Evolutionary conservation across 2,113 vertebrate species (phyloP).

Genomic region (Azemiops feae): DNA sequence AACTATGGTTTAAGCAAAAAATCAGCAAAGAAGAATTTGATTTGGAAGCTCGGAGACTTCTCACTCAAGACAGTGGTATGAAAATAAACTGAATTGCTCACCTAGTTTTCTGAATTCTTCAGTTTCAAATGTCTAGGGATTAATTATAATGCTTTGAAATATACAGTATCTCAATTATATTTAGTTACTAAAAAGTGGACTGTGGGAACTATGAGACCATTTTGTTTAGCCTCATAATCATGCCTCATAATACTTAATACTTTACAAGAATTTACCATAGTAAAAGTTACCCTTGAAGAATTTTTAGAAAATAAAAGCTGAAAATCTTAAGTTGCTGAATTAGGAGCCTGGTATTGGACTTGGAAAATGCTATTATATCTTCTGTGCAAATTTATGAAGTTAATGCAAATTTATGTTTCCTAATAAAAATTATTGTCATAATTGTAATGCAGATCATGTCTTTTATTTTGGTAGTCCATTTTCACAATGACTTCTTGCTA

Average conservation of each 20-base stretch:
- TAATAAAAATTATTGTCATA: background rate
- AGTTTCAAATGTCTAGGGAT: background rate
- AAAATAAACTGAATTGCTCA: rapidly evolving
- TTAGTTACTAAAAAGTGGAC: background rate
- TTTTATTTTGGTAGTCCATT: conserved; percentile 78
- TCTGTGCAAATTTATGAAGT: background rate
- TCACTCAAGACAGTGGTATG: conserved; percentile 92
- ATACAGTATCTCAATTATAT: background rate
- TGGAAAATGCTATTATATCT: background rate
- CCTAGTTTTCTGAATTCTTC: background rate
- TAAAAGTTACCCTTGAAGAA: background rate
- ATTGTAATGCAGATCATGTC: background rate
- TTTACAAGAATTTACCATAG: background rate
- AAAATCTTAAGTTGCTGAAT: background rate
- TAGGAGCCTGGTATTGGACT: background rate
- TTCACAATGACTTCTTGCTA: conserved; percentile 96
- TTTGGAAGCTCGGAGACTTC: conserved; percentile 87
- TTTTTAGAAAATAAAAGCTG: conserved; percentile 2
- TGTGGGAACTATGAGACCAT: background rate
- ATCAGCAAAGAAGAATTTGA: conserved; percentile 99
- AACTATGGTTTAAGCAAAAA: conserved; percentile 99
- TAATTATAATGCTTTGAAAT: background rate
- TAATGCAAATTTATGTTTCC: background rate
- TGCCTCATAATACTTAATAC: background rate
- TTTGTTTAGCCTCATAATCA: background rate